Base-by-base conservation (phyloP, 2,888 invertebrate species). In the Xestia xanthographa region DNA sequence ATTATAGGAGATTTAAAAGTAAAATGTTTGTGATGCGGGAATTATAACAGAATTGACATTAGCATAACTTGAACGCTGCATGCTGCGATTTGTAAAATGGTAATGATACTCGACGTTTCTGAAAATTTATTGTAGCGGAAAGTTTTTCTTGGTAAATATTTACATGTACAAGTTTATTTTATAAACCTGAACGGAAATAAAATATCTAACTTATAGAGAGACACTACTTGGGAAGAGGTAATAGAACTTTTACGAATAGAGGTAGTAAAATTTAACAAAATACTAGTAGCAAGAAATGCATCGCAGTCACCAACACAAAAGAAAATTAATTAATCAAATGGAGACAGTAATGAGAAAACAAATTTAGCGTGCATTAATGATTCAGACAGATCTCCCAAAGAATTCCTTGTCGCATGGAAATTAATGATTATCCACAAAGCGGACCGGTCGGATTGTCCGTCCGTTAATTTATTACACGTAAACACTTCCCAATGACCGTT, bases 401-500 rank as follows among this genome's bases (percentile, higher is more conserved):
- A 87, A 88, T 87, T 79, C 73, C 67, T 74, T 78, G 84, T 87
- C 84, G 82, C 88, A 79, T 78, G 72, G 85, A 88, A 80, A 88
- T 88, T 83, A 88, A 89, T 89, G 88, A 87, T 88, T 83, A 89
- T 89, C 78, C 83, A 72, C 77, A 53, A 50, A 79, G 66, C 58
- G 68, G 77, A 72, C 84, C 84, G 82, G 88, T 82, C 66, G 69
- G 86, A 77, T 80, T 81, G 86, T 87, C 66, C 73, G 80, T 53
- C 75, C 63, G 78, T 80, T 86, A 89, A 88, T 88, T 88, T 88
- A 89, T 89, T 81, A 86, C 74, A 82, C 82, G 76, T 79, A 89
- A 89, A 81, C 86, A 85, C 78, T 85, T 81, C 87, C 82, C 72
- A 53, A 78, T 84, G 77, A 86, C 87, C 87, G 89, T 87, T 89